phyloP scores from a whole-genome alignment of 2,888 invertebrate species.

The Thecophora atra region DNA sequence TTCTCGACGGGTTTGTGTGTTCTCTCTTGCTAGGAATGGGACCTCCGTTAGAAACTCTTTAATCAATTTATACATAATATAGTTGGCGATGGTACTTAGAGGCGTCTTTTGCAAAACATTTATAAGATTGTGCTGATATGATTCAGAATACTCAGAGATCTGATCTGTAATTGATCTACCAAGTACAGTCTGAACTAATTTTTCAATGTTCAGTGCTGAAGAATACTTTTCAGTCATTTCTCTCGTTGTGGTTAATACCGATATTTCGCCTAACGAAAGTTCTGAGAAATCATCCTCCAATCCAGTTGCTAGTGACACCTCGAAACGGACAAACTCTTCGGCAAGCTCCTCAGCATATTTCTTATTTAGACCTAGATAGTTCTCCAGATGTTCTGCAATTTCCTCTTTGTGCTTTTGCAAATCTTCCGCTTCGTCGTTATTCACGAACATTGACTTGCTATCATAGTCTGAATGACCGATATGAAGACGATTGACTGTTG shows the following conservation, averaged over 20 bases:
- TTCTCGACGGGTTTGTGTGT: slow-evolving; percentile 35
- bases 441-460: slow-evolving; percentile 48
- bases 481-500: slow-evolving; percentile 46
- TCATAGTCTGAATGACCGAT: slow-evolving; percentile 45
- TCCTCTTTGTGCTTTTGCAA: slow-evolving; percentile 4
- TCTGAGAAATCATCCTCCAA: slow-evolving; percentile 48
- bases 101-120: slow-evolving; percentile 47
- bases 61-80: slow-evolving; percentile 56
- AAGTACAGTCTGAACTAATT: slow-evolving; percentile 51
- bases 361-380: slow-evolving; percentile 46
- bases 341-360: slow-evolving; percentile 47
- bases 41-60: slow-evolving; percentile 48
- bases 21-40: slow-evolving; percentile 36
- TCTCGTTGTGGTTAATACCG: slow-evolving; percentile 45
- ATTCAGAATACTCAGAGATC: slow-evolving; percentile 51
- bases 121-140: slow-evolving; percentile 53
- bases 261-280: slow-evolving; percentile 42
- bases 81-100: slow-evolving; percentile 55
- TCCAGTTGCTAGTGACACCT: slow-evolving; percentile 55
- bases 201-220: slow-evolving; percentile 50
- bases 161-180: slow-evolving; percentile 45
- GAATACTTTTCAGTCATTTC: slow-evolving; percentile 51
- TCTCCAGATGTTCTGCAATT: slow-evolving; percentile 35
- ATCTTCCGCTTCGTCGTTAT: slow-evolving; percentile 36
- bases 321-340: slow-evolving; percentile 55